Conservation (phyloP, 1,140 invertebrate genomes). For the Nixonia krombeini region DNA sequence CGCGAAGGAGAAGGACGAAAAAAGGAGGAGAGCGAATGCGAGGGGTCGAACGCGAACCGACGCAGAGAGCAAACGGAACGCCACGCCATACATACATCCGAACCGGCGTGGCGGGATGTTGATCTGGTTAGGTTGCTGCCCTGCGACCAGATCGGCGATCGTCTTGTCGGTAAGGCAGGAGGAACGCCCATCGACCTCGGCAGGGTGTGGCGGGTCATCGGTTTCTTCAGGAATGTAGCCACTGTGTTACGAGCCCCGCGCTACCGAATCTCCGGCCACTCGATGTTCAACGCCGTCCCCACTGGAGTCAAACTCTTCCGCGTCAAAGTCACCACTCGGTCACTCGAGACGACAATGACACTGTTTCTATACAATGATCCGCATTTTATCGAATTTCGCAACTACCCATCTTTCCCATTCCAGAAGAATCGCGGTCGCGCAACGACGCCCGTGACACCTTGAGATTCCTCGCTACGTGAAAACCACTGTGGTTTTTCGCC, state of each 20-base stretch:
- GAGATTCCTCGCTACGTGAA: constrained; percentile 31
- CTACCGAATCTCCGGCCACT: constrained; percentile 15
- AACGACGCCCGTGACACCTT: constrained; percentile 29
- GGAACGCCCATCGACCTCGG: constrained; percentile 66
- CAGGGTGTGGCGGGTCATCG: constrained; percentile 69
- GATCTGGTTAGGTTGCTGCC: constrained; percentile 67
- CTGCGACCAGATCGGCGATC: constrained; percentile 55
- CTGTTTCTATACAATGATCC: too few relatives aligned
- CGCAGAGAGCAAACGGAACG: constrained; percentile 27
- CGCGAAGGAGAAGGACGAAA: constrained; percentile 6
- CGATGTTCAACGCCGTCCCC: too few relatives aligned
- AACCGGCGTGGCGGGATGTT: constrained; percentile 56
- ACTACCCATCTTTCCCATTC: too few relatives aligned
- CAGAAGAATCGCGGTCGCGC: constrained; percentile 31
- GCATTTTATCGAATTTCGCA: too few relatives aligned
- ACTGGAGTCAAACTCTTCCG: too few relatives aligned
- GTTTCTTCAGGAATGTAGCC: constrained; percentile 60
- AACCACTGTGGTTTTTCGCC: constrained; percentile 36
- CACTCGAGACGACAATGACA: too few relatives aligned
- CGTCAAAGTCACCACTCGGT: too few relatives aligned
- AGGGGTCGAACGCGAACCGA: constrained; percentile 34
- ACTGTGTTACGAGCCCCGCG: constrained; percentile 45
- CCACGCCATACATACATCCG: constrained; percentile 30
- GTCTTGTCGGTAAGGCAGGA: constrained; percentile 53
- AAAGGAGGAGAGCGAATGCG: constrained; percentile 9